Conservation (phyloP, 2,113 vertebrate genomes). For the Nesoenas mayeri region DNA sequence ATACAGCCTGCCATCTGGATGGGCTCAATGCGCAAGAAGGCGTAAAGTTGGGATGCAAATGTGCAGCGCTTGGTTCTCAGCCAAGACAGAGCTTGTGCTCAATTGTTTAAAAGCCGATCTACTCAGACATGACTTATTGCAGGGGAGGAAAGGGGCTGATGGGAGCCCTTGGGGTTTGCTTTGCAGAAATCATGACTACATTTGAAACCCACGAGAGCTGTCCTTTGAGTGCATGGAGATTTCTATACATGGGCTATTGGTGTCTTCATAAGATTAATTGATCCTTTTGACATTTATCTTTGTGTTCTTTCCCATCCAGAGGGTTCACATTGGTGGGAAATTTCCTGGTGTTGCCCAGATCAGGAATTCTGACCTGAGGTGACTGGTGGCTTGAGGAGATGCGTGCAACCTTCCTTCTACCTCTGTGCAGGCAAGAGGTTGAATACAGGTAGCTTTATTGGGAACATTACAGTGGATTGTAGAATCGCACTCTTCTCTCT, state of each 20-base stretch:
- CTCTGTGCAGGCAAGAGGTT: neutral
- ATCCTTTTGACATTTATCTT: neutral
- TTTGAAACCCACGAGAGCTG: neutral
- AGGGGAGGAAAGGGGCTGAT: neutral
- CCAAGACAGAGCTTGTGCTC: constrained; percentile 31
- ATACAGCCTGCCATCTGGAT: constrained; percentile 47
- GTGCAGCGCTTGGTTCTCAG: constrained; percentile 16
- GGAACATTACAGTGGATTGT: neutral
- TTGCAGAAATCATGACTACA: neutral
- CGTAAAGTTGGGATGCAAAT: constrained; percentile 47
- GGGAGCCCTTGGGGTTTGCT: neutral
- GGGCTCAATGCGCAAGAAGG: constrained; percentile 23
- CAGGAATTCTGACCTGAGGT: neutral
- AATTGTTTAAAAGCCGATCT: constrained; percentile 39
- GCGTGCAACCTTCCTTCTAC: neutral
- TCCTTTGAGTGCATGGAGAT: neutral
- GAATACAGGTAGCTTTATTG: neutral
- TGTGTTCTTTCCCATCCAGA: neutral
- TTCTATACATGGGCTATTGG: neutral
- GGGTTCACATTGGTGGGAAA: neutral
- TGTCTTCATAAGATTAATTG: neutral
- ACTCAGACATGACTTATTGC: neutral
- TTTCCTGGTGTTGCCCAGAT: neutral
- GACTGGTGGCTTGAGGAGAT: neutral
- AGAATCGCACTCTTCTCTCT: neutral